Percentiles rank a stretch among this genome's conserved stretches.
phyloP scores from a whole-genome alignment of 2,888 invertebrate genomes.

The Ariolimax columbianus region DNA sequence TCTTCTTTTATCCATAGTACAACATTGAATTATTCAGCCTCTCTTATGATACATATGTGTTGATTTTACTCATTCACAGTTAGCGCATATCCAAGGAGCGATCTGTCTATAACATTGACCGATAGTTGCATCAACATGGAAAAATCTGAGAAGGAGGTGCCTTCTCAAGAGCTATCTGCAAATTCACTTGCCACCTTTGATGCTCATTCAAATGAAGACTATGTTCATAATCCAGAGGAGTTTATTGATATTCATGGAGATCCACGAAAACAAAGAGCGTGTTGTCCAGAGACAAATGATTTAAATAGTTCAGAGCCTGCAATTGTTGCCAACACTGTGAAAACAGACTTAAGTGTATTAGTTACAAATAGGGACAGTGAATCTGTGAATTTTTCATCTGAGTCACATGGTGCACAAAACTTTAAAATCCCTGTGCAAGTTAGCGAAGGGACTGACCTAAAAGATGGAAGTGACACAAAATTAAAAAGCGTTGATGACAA shows the following conservation, averaged over 20 bases:
- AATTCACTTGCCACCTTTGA: background rate
- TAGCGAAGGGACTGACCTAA: slow-evolving; percentile 20
- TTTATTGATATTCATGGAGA: slow-evolving; percentile 42
- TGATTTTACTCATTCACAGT: background rate
- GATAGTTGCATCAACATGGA: background rate
- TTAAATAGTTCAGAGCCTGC: background rate
- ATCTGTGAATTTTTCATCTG: background rate
- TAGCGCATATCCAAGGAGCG: background rate
- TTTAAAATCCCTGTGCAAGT: slow-evolving; percentile 37
- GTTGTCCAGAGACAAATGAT: background rate
- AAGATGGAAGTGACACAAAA: background rate
- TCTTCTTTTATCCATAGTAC: no score
- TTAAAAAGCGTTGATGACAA: background rate
- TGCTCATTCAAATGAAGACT: background rate
- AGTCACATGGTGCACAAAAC: background rate
- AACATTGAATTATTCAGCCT: no score
- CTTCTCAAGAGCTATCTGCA: background rate
- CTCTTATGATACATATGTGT: background rate
- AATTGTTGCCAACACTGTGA: background rate
- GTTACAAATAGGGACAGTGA: background rate
- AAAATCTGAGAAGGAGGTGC: background rate
- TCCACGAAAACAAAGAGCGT: background rate
- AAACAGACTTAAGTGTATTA: slow-evolving; percentile 8
- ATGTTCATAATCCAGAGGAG: slow-evolving; percentile 38
- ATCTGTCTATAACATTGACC: background rate